phyloP scores from a whole-genome alignment of 2,888 invertebrate genomes.

The Geophilus truncorum region DNA sequence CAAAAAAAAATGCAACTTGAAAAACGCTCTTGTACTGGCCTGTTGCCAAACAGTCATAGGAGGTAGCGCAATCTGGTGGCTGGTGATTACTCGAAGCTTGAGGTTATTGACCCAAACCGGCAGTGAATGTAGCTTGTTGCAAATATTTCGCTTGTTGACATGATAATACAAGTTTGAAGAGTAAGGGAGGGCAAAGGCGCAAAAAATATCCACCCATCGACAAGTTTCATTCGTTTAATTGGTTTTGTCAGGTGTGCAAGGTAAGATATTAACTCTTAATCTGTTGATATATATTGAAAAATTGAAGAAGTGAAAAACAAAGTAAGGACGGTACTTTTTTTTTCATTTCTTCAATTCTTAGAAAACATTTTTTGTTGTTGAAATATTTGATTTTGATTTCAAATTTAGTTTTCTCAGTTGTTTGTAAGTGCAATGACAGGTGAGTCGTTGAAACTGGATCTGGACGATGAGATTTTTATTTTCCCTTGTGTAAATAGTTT shows the following conservation, averaged over 20 bases:
- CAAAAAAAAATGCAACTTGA: not conserved
- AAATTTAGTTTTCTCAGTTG: not conserved
- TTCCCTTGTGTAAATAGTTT: not conserved
- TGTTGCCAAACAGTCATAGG: conserved; percentile 15
- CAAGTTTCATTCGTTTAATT: conserved; percentile 3
- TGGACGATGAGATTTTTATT: too few relatives aligned
- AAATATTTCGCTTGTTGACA: conserved; percentile 33
- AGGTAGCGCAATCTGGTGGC: conserved; percentile 31
- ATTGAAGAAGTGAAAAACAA: too few relatives aligned
- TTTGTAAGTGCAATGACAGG: not conserved
- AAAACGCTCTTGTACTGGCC: not conserved
- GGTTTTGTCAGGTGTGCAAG: conserved; percentile 12
- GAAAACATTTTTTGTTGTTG: too few relatives aligned
- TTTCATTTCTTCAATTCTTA: too few relatives aligned
- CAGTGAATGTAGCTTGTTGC: conserved; percentile 30
- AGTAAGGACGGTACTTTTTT: too few relatives aligned
- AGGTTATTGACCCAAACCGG: conserved; percentile 33
- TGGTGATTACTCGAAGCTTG: conserved; percentile 30
- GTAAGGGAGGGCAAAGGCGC: conserved; percentile 27
- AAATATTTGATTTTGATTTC: not conserved
- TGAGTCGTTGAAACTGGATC: not conserved
- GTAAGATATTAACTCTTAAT: not conserved
- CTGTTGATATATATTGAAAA: too few relatives aligned
- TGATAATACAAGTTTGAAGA: conserved; percentile 30
- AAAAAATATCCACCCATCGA: conserved; percentile 25